A percentile compares a stretch with the other conserved stretches of the same genome.
Conservation (phyloP, 2,113 vertebrate species). For the Butorides virescens region DNA sequence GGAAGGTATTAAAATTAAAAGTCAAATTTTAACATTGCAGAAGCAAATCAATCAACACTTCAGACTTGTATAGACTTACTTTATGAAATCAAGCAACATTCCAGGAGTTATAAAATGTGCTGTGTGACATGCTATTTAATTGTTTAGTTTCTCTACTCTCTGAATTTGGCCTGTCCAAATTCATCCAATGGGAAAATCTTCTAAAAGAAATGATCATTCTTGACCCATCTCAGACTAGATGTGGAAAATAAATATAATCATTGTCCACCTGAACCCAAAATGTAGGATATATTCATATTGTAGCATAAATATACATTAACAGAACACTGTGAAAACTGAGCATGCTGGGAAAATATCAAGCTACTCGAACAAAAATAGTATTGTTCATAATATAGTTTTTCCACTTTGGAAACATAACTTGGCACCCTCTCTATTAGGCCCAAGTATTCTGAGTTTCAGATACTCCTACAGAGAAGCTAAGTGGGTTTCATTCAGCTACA, state of each 20-base stretch:
- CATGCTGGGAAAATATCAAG: neutral
- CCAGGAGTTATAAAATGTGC: neutral
- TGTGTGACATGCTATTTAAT: neutral
- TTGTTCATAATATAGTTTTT: conserved; percentile 1
- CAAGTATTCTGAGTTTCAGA: neutral
- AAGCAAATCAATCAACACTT: conserved; percentile 36
- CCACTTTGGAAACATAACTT: conserved; percentile 10
- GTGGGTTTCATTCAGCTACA: neutral
- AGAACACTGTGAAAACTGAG: neutral
- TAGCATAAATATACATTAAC: neutral
- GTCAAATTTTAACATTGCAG: conserved; percentile 11
- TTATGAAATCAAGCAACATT: neutral
- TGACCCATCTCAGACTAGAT: neutral
- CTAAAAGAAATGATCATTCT: neutral
- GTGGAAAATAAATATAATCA: neutral
- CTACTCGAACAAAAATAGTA: neutral
- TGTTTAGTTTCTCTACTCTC: neutral
- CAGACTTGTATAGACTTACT: neutral
- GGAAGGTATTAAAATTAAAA: conserved; percentile 3
- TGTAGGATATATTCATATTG: neutral
- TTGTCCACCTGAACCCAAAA: neutral
- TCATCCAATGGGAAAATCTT: neutral
- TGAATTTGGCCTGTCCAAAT: neutral
- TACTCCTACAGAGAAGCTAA: neutral
- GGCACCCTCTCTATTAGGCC: neutral